Conservation (phyloP, 2,797 vertebrate genomes). For the Huso huso region DNA sequence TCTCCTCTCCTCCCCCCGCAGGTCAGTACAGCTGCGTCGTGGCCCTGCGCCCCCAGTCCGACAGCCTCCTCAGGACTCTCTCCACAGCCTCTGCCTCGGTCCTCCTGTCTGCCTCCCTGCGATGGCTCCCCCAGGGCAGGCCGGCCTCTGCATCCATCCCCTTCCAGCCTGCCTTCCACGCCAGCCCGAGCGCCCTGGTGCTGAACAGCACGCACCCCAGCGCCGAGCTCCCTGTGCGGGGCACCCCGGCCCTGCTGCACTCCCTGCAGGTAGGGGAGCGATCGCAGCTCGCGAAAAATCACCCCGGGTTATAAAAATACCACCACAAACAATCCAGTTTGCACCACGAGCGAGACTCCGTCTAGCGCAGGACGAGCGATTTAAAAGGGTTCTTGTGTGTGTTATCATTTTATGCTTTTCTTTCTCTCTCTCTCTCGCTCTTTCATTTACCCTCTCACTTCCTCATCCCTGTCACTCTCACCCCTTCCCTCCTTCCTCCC, state of each 20-base stretch:
- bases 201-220: conserved; percentile 20
- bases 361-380: too few relatives aligned
- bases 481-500: background rate
- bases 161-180: conserved; percentile 13
- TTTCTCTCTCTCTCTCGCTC: conserved; percentile 8
- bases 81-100: conserved; percentile 15
- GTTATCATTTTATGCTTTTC: too few relatives aligned
- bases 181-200: conserved; percentile 10
- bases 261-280: conserved; percentile 16
- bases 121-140: conserved; percentile 31
- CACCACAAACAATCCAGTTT: too few relatives aligned
- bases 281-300: background rate
- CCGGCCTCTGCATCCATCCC: conserved; percentile 28
- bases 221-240: conserved; percentile 19
- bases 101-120: conserved; percentile 19
- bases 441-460: conserved; percentile 4
- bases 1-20: conserved; percentile 8
- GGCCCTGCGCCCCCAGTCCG: conserved; percentile 19
- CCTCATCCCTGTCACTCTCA: background rate
- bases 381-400: too few relatives aligned
- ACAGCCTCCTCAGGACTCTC: conserved; percentile 25
- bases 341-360: too few relatives aligned
- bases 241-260: conserved; percentile 19
- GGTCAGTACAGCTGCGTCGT: conserved; percentile 29
- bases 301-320: too few relatives aligned